Conservation (phyloP, 1,140 invertebrate genomes). For the Coboldia fuscipes region DNA sequence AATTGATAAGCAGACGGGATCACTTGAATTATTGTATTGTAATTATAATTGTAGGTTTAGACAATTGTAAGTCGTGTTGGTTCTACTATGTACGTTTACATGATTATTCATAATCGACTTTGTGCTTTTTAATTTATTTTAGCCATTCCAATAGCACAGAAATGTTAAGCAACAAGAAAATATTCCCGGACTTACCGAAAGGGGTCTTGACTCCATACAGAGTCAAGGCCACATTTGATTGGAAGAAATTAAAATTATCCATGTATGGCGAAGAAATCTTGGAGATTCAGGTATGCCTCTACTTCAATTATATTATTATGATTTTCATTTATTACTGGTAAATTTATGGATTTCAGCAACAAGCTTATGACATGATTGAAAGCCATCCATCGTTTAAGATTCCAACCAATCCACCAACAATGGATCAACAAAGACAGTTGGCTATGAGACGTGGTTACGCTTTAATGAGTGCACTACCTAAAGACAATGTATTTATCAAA, state of each 20-base stretch:
- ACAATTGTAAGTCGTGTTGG: too few relatives aligned
- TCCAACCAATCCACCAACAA: background rate
- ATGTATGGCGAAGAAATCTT: slow-evolving; percentile 38
- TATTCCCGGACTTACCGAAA: slow-evolving; percentile 33
- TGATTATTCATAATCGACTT: too few relatives aligned
- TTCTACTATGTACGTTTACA: too few relatives aligned
- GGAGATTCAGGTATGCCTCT: slow-evolving; percentile 29
- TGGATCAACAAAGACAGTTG: background rate
- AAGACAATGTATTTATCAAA: too few relatives aligned
- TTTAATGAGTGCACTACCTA: too few relatives aligned
- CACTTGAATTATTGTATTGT: too few relatives aligned
- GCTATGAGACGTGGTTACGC: too few relatives aligned
- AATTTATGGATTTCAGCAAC: background rate
- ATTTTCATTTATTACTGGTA: background rate
- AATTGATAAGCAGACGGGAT: too few relatives aligned
- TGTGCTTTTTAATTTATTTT: too few relatives aligned
- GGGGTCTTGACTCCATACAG: slow-evolving; percentile 56
- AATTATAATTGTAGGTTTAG: too few relatives aligned
- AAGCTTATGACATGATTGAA: background rate
- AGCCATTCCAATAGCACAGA: too few relatives aligned
- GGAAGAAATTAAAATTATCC: slow-evolving; percentile 54
- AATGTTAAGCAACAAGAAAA: slow-evolving; percentile 15
- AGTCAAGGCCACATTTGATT: slow-evolving; percentile 55
- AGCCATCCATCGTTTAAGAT: background rate
- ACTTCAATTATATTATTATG: background rate